Conservation (phyloP, 2,113 vertebrate genomes). For the Potamarius usumacintae region DNA sequence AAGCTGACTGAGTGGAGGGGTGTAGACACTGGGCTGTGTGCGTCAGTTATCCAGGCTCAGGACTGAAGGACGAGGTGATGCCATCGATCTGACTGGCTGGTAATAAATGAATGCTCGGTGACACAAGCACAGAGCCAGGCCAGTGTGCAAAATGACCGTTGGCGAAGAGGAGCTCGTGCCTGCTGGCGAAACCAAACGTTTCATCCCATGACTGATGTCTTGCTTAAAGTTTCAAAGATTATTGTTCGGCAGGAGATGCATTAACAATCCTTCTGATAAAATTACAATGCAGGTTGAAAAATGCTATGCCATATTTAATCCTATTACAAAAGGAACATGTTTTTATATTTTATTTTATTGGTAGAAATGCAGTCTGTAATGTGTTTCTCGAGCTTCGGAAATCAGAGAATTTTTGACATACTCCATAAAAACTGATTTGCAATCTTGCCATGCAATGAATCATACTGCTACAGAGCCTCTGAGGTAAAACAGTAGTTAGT, state of each 20-base stretch:
- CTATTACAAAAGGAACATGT: neutral
- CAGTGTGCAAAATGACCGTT: neutral
- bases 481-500: neutral
- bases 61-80: slow-evolving; percentile 18
- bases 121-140: slow-evolving; percentile 9
- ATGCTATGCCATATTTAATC: slow-evolving; percentile 8
- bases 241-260: neutral
- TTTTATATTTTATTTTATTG: neutral
- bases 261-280: slow-evolving; percentile 22
- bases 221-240: slow-evolving; percentile 24
- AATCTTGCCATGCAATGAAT: neutral
- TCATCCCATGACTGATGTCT: slow-evolving; percentile 29
- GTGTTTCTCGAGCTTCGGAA: neutral
- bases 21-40: slow-evolving; percentile 43
- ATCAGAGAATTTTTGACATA: neutral
- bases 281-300: slow-evolving; percentile 24
- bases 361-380: neutral
- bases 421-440: neutral
- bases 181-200: slow-evolving; percentile 26
- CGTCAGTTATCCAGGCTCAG: slow-evolving; percentile 33
- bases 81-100: slow-evolving; percentile 33
- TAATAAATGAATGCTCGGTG: slow-evolving; percentile 37
- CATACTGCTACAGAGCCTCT: neutral
- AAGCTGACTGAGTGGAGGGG: slow-evolving; percentile 11
- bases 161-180: slow-evolving; percentile 19